Evolutionary conservation across 2,888 invertebrate genomes (phyloP).

Genomic region (Epicampocera succincta): DNA sequence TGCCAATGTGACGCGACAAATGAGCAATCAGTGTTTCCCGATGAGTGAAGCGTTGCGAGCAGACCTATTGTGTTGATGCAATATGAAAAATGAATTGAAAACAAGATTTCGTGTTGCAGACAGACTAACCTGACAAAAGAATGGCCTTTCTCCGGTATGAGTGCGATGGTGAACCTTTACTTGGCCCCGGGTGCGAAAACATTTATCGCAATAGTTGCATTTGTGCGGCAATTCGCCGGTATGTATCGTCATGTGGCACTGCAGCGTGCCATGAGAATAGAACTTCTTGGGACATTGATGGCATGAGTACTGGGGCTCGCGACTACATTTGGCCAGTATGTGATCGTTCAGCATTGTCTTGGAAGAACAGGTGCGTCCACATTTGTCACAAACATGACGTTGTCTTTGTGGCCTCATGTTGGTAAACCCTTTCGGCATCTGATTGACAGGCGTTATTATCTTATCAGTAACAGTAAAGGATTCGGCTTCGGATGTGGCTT

Average conservation of each 20-base stretch:
- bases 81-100: neutral
- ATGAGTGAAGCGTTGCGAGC: constrained; percentile 77
- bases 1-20: constrained; percentile 79
- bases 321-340: constrained; percentile 71
- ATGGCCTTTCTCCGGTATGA: constrained; percentile 79
- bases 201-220: constrained; percentile 78
- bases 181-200: constrained; percentile 79
- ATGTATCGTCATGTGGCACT: constrained; percentile 77
- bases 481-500: constrained; percentile 21
- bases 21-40: constrained; percentile 80
- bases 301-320: constrained; percentile 72
- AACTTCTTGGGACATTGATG: constrained; percentile 75
- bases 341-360: constrained; percentile 71
- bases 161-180: constrained; percentile 79
- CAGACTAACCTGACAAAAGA: constrained; percentile 77
- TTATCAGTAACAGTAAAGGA: constrained; percentile 1
- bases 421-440: constrained; percentile 20
- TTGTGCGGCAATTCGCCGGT: constrained; percentile 78
- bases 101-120: neutral
- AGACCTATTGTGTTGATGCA: constrained; percentile 72
- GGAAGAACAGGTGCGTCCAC: constrained; percentile 72
- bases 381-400: constrained; percentile 70
- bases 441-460: neutral
- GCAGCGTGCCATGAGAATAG: constrained; percentile 75
- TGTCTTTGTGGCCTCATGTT: constrained; percentile 25